Evolutionary conservation across 2,888 invertebrate genomes (phyloP), one percentile per base, ranked within the genome.

Genomic region (Byasa hedistus): DNA sequence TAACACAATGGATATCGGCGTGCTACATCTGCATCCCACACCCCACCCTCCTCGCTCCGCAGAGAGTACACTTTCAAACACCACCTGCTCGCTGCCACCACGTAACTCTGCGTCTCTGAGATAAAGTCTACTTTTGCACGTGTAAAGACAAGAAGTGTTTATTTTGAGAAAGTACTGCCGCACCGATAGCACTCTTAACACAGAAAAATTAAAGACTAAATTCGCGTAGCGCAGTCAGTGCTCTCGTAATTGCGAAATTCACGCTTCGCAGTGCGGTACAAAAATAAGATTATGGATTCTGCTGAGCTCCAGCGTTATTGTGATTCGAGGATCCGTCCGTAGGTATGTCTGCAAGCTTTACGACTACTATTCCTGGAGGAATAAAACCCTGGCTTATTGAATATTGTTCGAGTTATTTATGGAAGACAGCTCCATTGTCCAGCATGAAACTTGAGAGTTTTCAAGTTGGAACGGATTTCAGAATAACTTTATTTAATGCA

Each of bases 231-330:
- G 65, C 66, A 60, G 69, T 69, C 70, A 70, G 69, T 70, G 78
- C 76, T 80, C 83, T 83, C 85, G 85, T 91, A 91, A 91, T 91
- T 91, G 91, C 91, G 87, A 91, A 91, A 91, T 91, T 91, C 89
- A 91, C 91, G 91, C 91, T 91, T 83, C 87, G 86, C 79, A 84
- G 91, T 87, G 91, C 91, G 88, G 91, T 90, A 90, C 91, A 91
- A 91, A 91, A 91, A 91, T 91, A 91, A 91, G 91, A 90, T 91
- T 91, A 91, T 91, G 91, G 91, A 91, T 91, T 91, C 91, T 81
- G 87, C 87, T 90, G 91, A 91, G 91, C 83, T 89, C 84, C 83
- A 82, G 83, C 85, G 90, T 89, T 91, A 91, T 91, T 91, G 89
- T 91, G 91, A 91, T 91, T 91, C 91, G 91, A 90, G 90, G 91